A percentile compares a stretch with the other conserved stretches of the same genome.
phyloP scores from a whole-genome alignment of 2,888 invertebrate genomes.

The Latrodectus hesperus region DNA sequence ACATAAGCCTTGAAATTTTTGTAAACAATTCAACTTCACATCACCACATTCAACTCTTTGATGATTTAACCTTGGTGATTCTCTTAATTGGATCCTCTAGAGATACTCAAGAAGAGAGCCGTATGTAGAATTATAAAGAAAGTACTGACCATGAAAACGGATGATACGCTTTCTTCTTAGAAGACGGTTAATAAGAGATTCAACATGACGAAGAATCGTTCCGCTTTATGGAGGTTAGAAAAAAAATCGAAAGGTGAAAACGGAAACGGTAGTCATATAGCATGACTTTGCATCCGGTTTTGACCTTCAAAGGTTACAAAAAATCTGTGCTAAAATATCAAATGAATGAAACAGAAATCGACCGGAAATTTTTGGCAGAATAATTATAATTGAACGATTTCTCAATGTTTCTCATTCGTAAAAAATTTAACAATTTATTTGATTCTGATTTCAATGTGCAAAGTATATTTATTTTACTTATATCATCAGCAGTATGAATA shows the following conservation, averaged over 20 bases:
- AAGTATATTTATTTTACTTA: too few relatives aligned
- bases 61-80: background rate
- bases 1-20: too few relatives aligned
- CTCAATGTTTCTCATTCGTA: background rate
- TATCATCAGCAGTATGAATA: too few relatives aligned
- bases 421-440: background rate
- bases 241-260: conserved; percentile 51
- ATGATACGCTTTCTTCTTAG: conserved; percentile 17
- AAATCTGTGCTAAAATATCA: conserved; percentile 16
- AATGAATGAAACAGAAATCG: conserved; percentile 26
- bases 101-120: background rate
- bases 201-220: conserved; percentile 33
- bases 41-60: too few relatives aligned
- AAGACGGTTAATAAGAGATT: conserved; percentile 47
- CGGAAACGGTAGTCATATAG: conserved; percentile 60
- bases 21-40: too few relatives aligned
- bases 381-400: background rate
- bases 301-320: conserved; percentile 11
- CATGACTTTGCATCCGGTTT: conserved; percentile 63
- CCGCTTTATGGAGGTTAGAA: conserved; percentile 35
- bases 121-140: conserved; percentile 3
- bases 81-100: background rate
- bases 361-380: conserved; percentile 6
- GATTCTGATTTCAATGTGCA: too few relatives aligned
- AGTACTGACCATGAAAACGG: conserved; percentile 32